Base-by-base conservation (phyloP, 2,113 vertebrate genomes). In the Penelope pileata region DNA sequence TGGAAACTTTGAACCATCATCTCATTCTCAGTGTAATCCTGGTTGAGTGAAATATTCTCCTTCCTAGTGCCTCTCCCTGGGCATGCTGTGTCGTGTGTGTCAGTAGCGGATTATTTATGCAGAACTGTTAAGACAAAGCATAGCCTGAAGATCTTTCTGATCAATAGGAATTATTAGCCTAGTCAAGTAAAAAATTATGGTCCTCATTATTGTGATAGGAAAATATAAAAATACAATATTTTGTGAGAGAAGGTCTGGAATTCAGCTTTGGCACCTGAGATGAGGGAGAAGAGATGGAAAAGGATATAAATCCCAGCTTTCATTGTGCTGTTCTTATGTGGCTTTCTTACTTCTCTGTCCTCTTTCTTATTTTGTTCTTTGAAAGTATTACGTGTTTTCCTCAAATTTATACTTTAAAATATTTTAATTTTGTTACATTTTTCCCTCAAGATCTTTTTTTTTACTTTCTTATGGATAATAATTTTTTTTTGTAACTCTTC, bases 21-120 rank as follows among this genome's bases (percentile, higher is more conserved):
- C 36, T 88, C n/a, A 24, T 80, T 24, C 54, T 87, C 45, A 30
- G 30, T 22, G 45, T 9, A 66, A 45, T 38, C 12, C 42, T 68
- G 10, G 16, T 79, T 45, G 12, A 53, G 56, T 47, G 53, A 77
- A 91, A 58, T 59, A 66, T 2, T 8, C 26, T 67, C 29, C 75
- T 80, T 47, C 15, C 8, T 36, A 26, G 8, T 51, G 30, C 36
- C 79, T 86, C 34, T 93, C 15, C 21, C 13, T 34, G 7, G 4
- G 1, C 8, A 2, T 72, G 7, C n/a, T 79, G 8, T 42, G 15
- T 66, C 14, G 23, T 27, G 26, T 0, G 0, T 59, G 17, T 56
- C 58, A 66, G 24, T 42, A 73, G 23, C 60, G 50, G 59, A 40
- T 58, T 59, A 70, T 50, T 51, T 45, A 43, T 77, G 32, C 32